Conservation (phyloP, 2,113 vertebrate genomes). For the Dendropsophus ebraccatus region DNA sequence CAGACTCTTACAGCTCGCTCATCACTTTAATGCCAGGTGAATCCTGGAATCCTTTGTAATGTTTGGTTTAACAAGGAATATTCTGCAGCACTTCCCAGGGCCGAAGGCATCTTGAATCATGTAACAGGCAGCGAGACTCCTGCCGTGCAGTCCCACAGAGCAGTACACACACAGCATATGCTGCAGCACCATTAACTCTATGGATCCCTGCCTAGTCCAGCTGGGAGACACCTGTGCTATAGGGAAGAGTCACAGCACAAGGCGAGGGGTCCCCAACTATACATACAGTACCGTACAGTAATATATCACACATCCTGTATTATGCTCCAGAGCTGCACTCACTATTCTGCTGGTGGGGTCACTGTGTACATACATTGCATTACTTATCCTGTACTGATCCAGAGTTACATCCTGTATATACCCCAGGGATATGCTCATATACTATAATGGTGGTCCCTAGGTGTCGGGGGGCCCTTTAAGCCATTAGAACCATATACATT, state of each 20-base stretch:
- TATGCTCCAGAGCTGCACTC: not conserved
- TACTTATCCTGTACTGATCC: not conserved
- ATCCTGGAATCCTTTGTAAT: not conserved
- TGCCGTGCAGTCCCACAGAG: conserved; percentile 7
- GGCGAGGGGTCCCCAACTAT: not conserved
- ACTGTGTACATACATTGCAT: not conserved
- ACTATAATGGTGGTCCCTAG: too few species aligned
- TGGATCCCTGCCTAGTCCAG: not conserved
- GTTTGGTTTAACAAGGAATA: conserved; percentile 18
- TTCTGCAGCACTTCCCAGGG: not conserved
- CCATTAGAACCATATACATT: too few species aligned
- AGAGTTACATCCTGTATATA: not conserved
- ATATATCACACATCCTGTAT: not conserved
- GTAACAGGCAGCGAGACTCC: conserved; percentile 5
- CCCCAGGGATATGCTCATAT: too few species aligned
- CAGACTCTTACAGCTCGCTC: not conserved
- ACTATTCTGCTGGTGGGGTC: too few species aligned
- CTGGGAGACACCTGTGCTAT: not conserved
- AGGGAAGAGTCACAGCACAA: not conserved
- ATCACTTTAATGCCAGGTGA: not conserved
- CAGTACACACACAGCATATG: conserved; percentile 32
- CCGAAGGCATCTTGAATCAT: conserved; percentile 26
- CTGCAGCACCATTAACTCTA: conserved; percentile 14
- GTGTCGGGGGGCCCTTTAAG: too few species aligned
- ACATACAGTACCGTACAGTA: too few species aligned